Base-by-base conservation (phyloP, 2,888 invertebrate species). In the Apamea monoglypha region DNA sequence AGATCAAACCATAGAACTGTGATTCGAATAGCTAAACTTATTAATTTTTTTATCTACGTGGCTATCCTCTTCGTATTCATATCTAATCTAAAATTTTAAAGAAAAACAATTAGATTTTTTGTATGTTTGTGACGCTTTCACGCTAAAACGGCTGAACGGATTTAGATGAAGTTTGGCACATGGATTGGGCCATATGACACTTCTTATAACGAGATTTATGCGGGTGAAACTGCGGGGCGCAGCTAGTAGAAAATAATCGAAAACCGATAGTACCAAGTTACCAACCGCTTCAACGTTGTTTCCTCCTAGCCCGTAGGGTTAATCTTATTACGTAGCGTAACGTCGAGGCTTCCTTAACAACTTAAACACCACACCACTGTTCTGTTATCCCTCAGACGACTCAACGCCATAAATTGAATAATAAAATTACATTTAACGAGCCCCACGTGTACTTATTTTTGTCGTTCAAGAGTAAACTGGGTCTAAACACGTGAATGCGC, bases 301-400 rank as follows among this genome's bases (percentile, higher is more conserved):
- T 86, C 84, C 85, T 90, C 87, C 89, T 91, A 88, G 87, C 91
- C 74, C 76, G 90, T 87, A 90, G 90, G 90, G 91, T 89, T 96
- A 96, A 96, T 96, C 96, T 95, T 91, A 94, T 96, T 96, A 96
- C 87, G 90, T 88, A 89, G 88, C 91, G 94, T 91, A 94, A 91
- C 93, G 91, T 88, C 92, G 93, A 93, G 96, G 95, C 95, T 96
- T 96, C 96, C 94, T 92, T 96, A 94, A 95, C 95, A 95, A 95
- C 93, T 94, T 94, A 92, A 94, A 93, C 92, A 93, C 90, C 87
- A 89, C 90, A 89, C 88, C 87, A 91, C 89, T 89, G 89, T 91
- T 89, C 91, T 91, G 91, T 93, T 93, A 94, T 94, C 92, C 92
- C 91, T 92, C 90, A 91, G 91, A 92, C 90, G 91, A 92, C 82